A percentile compares a stretch with the other conserved stretches of the same genome.
Evolutionary conservation across 2,113 vertebrate species (phyloP).

Genomic region (Barbus barbus): DNA sequence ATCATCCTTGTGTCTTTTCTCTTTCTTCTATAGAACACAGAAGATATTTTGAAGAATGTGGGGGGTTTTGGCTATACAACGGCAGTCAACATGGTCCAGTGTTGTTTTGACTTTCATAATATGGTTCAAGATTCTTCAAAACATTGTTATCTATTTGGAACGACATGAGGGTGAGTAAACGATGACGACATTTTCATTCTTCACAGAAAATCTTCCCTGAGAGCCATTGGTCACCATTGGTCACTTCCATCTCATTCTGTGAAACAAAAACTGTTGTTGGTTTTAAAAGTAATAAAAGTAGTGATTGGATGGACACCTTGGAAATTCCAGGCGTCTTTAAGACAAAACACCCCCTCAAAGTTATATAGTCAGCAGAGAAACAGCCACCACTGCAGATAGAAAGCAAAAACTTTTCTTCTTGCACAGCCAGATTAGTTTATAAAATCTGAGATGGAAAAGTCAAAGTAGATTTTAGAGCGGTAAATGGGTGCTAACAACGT

Average conservation of each 20-base stretch:
- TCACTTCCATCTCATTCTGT: not conserved
- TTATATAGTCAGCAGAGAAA: not conserved
- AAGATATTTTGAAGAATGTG: too few species aligned
- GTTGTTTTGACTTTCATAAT: too few species aligned
- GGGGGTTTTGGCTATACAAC: too few species aligned
- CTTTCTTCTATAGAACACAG: too few species aligned
- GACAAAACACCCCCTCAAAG: not conserved
- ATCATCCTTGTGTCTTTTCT: too few species aligned
- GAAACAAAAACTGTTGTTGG: not conserved
- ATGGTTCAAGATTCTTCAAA: too few species aligned
- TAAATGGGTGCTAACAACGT: constrained; percentile 72
- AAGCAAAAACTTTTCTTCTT: constrained; percentile 35
- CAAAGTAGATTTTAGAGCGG: constrained; percentile 56
- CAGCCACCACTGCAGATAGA: constrained; percentile 18
- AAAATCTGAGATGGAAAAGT: constrained; percentile 46
- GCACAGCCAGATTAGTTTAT: constrained; percentile 2
- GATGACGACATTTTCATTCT: not conserved
- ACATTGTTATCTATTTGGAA: too few species aligned
- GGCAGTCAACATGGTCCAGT: too few species aligned
- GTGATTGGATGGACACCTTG: not conserved
- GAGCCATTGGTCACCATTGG: not conserved
- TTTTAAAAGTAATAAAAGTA: too few species aligned
- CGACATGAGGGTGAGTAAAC: not conserved
- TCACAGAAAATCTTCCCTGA: not conserved
- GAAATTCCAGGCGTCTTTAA: not conserved